phyloP scores from a whole-genome alignment of 2,113 vertebrate species.

The Nycticebus coucang region DNA sequence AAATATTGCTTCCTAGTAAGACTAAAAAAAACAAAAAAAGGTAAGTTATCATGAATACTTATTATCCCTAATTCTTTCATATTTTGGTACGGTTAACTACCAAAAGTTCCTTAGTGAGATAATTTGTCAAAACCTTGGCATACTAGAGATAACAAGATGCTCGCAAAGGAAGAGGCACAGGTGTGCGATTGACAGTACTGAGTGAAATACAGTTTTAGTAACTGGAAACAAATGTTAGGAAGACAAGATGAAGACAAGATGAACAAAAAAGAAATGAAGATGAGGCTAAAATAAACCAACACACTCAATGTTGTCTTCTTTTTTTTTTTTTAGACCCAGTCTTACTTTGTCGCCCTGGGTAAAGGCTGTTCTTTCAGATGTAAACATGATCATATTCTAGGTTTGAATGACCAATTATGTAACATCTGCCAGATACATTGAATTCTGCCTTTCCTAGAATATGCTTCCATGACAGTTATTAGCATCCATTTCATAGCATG shows the following conservation, averaged over 20 bases:
- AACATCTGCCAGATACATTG: constrained; percentile 8
- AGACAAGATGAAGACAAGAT: constrained; percentile 21
- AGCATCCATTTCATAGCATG: neutral
- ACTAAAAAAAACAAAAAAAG: neutral
- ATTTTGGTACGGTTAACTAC: constrained; percentile 40
- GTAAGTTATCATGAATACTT: neutral
- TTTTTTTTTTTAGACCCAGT: too few species aligned
- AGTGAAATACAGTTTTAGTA: neutral
- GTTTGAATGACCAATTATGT: constrained; percentile 25
- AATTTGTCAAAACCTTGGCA: constrained; percentile 32
- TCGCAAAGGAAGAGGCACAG: constrained; percentile 42
- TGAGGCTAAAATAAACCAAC: constrained; percentile 23
- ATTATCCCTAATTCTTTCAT: neutral
- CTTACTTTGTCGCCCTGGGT: too few species aligned
- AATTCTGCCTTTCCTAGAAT: constrained; percentile 35
- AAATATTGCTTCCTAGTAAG: neutral
- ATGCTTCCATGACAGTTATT: neutral
- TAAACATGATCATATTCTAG: neutral
- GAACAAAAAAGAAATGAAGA: constrained; percentile 28
- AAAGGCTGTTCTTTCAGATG: constrained; percentile 8
- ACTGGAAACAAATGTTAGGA: neutral
- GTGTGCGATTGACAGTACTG: neutral
- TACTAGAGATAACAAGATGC: constrained; percentile 9
- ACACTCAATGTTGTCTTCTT: neutral
- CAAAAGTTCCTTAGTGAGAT: neutral